Percentiles rank a stretch among this genome's conserved stretches.
These are phyloP conservation scores for Glaucomys volans DNA, from an alignment of 2,113 vertebrate genomes.

Conservation along the genomic window DNA sequence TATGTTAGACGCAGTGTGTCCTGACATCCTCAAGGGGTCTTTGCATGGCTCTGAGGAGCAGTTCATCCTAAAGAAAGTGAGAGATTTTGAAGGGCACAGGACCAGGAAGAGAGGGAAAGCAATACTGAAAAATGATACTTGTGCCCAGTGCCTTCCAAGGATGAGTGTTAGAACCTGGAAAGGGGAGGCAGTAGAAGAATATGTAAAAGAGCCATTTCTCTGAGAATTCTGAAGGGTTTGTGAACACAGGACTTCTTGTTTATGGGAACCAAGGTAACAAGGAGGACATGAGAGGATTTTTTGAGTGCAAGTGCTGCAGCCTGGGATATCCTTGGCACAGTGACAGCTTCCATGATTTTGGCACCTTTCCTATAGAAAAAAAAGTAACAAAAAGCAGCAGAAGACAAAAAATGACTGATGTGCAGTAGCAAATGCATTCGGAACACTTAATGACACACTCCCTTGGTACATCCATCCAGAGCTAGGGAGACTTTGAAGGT, in stretches of 20 bases:
- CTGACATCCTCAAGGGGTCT: neutral
- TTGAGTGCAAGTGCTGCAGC: neutral
- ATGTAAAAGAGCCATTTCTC: neutral
- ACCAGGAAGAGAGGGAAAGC: neutral
- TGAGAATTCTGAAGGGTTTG: neutral
- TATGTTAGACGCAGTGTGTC: neutral
- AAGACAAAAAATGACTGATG: neutral
- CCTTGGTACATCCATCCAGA: neutral
- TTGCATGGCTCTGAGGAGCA: neutral
- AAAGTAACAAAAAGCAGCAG: constrained; percentile 6
- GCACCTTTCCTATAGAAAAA: neutral
- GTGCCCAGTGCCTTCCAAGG: neutral
- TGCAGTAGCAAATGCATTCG: neutral
- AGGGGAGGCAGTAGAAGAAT: neutral
- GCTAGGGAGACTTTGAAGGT: neutral
- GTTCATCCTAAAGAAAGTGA: neutral
- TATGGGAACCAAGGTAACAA: neutral
- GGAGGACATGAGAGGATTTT: neutral
- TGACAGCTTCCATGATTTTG: neutral
- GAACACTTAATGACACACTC: neutral
- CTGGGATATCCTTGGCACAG: neutral
- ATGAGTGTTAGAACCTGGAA: neutral
- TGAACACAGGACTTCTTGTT: neutral
- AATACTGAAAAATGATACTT: neutral
- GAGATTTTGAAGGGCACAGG: neutral